These are phyloP conservation scores for Sinocyclocheilus anshuiensis DNA, from an alignment of 2,113 vertebrate species.

Conservation along the genomic window DNA sequence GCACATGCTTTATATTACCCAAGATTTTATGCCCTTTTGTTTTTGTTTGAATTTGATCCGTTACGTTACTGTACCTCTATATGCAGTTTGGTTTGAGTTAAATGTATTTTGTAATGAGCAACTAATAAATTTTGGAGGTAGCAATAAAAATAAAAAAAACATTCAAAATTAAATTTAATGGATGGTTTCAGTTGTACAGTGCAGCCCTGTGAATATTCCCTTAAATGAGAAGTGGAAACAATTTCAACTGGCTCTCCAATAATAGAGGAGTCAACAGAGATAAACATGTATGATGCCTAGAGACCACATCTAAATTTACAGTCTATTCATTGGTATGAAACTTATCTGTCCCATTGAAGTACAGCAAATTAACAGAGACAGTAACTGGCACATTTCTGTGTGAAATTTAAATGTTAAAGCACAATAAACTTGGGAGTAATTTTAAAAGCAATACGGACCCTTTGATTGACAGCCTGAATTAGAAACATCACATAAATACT, in stretches of 20 bases:
- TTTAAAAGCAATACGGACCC: background rate
- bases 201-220: background rate
- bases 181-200: background rate
- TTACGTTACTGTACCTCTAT: background rate
- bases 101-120: background rate
- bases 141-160: background rate
- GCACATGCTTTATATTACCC: background rate
- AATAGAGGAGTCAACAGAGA: constrained; percentile 19
- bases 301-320: constrained; percentile 31
- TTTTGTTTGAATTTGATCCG: background rate
- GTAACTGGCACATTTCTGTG: constrained; percentile 5
- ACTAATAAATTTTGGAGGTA: background rate
- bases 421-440: background rate
- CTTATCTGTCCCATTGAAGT: background rate
- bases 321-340: constrained; percentile 17
- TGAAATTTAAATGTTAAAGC: background rate
- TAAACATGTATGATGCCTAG: constrained; percentile 17
- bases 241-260: constrained; percentile 6
- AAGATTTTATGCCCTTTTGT: background rate
- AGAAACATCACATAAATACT: constrained; percentile 11
- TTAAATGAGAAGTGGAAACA: constrained; percentile 17
- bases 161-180: too few relatives aligned
- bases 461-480: constrained; percentile 1
- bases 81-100: background rate
- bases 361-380: background rate